phyloP scores from a whole-genome alignment of 1,140 invertebrate species.

The Drosophila kurseongensis region DNA sequence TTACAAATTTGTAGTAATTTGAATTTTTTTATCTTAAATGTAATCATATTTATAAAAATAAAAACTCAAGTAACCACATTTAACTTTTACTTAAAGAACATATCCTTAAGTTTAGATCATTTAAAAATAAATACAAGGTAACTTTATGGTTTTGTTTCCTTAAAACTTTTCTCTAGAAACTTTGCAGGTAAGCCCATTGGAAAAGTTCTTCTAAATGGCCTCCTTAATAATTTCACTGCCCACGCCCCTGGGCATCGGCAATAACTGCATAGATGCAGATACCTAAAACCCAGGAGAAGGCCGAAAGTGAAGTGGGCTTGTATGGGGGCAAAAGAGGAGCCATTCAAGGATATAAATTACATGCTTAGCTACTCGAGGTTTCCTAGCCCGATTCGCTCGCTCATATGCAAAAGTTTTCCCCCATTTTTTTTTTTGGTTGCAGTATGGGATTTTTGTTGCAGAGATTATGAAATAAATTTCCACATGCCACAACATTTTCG shows the following conservation, averaged over 20 bases:
- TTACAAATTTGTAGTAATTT: too few species aligned
- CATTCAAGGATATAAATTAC: constrained; percentile 55
- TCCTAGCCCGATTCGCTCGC: constrained; percentile 2
- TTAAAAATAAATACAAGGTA: neutral
- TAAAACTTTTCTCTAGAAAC: neutral
- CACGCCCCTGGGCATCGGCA: constrained; percentile 22
- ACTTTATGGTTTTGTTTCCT: too few species aligned
- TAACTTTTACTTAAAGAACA: too few species aligned
- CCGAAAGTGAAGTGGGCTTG: constrained; percentile 12
- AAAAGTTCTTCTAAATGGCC: neutral
- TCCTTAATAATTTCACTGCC: neutral
- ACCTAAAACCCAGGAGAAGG: constrained; percentile 8
- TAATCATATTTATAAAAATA: too few species aligned
- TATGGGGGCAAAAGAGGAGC: neutral
- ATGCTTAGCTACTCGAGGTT: constrained; percentile 53
- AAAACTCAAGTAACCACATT: too few species aligned
- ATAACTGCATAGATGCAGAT: constrained; percentile 51
- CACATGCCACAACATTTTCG: constrained; percentile 76
- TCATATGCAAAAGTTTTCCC: constrained; percentile 44
- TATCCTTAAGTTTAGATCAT: neutral
- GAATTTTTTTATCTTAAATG: too few species aligned
- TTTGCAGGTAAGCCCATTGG: neutral
- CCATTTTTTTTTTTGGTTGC: constrained; percentile 12
- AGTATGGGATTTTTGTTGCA: constrained; percentile 22
- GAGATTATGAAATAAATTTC: constrained; percentile 80